Evolutionary conservation across 2,888 invertebrate genomes (phyloP).

Genomic region (Trachelus stipa): DNA sequence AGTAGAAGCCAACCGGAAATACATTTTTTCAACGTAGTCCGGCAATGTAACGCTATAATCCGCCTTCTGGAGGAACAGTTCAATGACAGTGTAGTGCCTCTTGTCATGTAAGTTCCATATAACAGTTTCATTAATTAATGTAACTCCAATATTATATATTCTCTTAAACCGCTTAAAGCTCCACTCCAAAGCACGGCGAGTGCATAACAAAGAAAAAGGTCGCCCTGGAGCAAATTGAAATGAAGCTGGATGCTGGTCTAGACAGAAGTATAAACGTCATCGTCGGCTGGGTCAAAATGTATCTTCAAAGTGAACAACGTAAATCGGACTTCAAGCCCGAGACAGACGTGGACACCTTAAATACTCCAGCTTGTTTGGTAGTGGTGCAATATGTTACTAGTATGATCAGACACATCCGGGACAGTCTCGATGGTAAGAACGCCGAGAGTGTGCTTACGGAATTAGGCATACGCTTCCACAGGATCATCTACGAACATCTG

Average conservation of each 20-base stretch:
- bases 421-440: conserved; percentile 92
- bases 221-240: conserved; percentile 89
- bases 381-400: conserved; percentile 87
- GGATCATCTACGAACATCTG: conserved; percentile 94
- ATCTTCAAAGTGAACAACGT: conserved; percentile 92
- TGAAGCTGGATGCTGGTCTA: conserved; percentile 89
- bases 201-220: conserved; percentile 88
- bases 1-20: conserved; percentile 87
- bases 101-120: conserved; percentile 78
- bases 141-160: background rate
- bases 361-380: conserved; percentile 84
- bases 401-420: conserved; percentile 81
- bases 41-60: conserved; percentile 93
- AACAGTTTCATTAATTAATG: conserved; percentile 13
- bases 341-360: conserved; percentile 86
- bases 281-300: conserved; percentile 90
- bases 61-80: conserved; percentile 94
- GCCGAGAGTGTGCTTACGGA: conserved; percentile 87
- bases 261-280: conserved; percentile 89
- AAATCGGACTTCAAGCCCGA: conserved; percentile 95
- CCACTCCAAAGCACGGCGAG: conserved; percentile 88
- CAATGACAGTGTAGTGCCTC: conserved; percentile 87
- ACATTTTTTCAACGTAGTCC: conserved; percentile 93
- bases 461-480: conserved; percentile 91
- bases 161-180: conserved; percentile 68